Conservation (phyloP, 2,113 vertebrate genomes). For the Phylloscopus trochilus region DNA sequence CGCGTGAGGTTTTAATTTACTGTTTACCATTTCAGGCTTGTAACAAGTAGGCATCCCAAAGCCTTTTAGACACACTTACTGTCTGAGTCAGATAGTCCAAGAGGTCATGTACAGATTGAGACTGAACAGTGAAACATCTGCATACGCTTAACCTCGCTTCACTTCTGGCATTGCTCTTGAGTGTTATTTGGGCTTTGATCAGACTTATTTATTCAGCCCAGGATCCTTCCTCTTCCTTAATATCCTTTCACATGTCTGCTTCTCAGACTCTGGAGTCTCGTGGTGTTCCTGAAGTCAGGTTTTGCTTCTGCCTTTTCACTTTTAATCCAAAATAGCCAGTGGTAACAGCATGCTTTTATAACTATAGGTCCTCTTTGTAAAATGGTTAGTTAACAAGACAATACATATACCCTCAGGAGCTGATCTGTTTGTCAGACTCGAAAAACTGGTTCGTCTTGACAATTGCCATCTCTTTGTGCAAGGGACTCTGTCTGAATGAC, state of each 20-base stretch:
- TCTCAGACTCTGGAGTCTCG: neutral
- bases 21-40: slow-evolving; percentile 7
- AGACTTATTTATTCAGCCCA: slow-evolving; percentile 20
- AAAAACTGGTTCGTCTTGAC: slow-evolving; percentile 21
- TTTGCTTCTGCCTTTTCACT: neutral
- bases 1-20: slow-evolving; percentile 27
- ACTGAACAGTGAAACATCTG: slow-evolving; percentile 43
- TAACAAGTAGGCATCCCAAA: slow-evolving; percentile 27
- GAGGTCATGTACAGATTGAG: slow-evolving; percentile 31
- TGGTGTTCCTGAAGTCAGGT: neutral
- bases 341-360: neutral
- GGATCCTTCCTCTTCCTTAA: neutral
- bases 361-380: neutral
- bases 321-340: neutral
- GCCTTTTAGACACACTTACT: slow-evolving; percentile 25
- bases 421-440: slow-evolving; percentile 6
- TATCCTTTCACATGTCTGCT: neutral
- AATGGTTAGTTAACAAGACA: neutral
- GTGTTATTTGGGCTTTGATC: slow-evolving; percentile 51
- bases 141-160: slow-evolving; percentile 1
- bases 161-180: slow-evolving; percentile 17
- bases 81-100: slow-evolving; percentile 19
- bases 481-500: neutral
- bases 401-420: neutral
- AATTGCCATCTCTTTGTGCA: neutral